Base-by-base conservation (phyloP, 2,888 invertebrate genomes). In the Nycteola revayana region DNA sequence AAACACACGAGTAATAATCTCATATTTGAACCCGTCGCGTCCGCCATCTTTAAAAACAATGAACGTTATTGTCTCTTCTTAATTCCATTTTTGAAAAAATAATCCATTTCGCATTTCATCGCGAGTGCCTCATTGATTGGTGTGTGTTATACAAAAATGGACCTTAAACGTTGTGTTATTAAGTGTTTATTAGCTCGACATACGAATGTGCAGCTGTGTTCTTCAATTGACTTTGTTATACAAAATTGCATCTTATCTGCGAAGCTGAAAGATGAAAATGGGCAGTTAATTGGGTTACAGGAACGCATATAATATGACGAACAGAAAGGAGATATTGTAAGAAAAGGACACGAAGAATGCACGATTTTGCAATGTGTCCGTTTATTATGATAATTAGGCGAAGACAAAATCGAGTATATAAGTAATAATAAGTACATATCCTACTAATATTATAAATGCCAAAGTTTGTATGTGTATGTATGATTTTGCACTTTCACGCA, bases 1-100 rank as follows among this genome's bases (percentile, higher is more conserved):
- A 67, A 66, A 66, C 72, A 66, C 66, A 71, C 67, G 68, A 78
- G 73, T 75, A 81, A 79, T 83, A 83, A 83, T 78, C 78, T 79
- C 74, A 75, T 79, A 84, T 83, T 82, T 78, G 77, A 76, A 60
- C 69, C 64, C 64, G 70, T 61, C 74, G 66, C 66, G 65, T 66
- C 79, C 78, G 85, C 86, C 86, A 87, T 88, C 80, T 86, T 87
- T 82, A 80, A 82, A 80, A 83, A 86, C 87, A 88, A 88, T 86
- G 82, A 82, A 71, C 84, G 81, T 86, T 88, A 86, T 87, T 88
- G 86, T 88, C 86, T 85, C 82, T 83, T 80, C 84, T 84, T 86
- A 85, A 87, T 87, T 84, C 86, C 86, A 85, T 88, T 87, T 88
- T 87, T 85, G 80, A 86, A 86, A 88, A 87, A 88, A 86, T 84